Evolutionary conservation across 2,888 invertebrate species (phyloP).

Genomic region (Plebejus anna): DNA sequence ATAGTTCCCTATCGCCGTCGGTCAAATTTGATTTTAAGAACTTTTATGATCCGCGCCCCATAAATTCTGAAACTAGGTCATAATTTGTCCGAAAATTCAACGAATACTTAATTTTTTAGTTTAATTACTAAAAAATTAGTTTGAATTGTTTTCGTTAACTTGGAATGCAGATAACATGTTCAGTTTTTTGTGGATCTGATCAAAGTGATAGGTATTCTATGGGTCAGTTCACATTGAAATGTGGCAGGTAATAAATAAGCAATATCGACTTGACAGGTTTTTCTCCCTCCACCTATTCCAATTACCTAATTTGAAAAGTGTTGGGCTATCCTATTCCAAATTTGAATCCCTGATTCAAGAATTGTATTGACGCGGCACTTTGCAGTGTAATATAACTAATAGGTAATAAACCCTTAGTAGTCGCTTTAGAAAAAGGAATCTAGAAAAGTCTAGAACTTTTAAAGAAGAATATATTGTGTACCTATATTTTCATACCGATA

Average conservation of each 20-base stretch:
- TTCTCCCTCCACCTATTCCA: no score
- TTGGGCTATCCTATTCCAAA: no score
- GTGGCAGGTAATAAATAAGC: no score
- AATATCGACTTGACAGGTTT: no score
- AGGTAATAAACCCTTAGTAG: no score
- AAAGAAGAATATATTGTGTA: neutral
- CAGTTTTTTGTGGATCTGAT: neutral
- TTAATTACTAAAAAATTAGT: constrained; percentile 10
- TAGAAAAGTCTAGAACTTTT: neutral
- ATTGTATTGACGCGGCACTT: no score
- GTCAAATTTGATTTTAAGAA: constrained; percentile 25
- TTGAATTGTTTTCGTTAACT: constrained; percentile 5
- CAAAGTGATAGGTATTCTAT: neutral
- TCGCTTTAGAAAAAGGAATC: no score
- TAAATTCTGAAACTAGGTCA: constrained; percentile 12
- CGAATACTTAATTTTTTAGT: neutral
- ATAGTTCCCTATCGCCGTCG: constrained; percentile 14
- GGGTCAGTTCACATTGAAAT: no score
- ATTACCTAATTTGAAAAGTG: no score
- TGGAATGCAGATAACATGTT: constrained; percentile 29
- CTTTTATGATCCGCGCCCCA: constrained; percentile 18
- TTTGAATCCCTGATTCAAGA: no score
- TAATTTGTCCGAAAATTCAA: constrained; percentile 14
- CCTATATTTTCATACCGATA: neutral
- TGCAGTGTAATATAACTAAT: no score